phyloP scores from a whole-genome alignment of 2,888 invertebrate genomes.

The Hydriomena furcata region DNA sequence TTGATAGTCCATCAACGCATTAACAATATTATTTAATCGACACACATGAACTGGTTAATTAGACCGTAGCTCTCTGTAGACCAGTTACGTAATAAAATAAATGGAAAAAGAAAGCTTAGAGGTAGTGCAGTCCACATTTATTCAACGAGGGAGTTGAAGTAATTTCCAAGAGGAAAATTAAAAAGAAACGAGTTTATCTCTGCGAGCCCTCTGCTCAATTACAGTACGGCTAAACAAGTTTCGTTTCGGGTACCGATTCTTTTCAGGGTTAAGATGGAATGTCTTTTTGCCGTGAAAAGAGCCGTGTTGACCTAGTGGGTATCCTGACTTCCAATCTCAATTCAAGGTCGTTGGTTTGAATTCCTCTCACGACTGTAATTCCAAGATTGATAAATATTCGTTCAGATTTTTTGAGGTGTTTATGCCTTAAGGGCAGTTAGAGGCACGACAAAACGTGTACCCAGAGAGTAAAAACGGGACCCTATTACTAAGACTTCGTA shows the following conservation, averaged over 20 bases:
- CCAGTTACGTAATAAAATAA: constrained; percentile 55
- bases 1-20: too few relatives aligned
- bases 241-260: constrained; percentile 27
- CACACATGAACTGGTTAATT: constrained; percentile 41
- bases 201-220: constrained; percentile 61
- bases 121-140: constrained; percentile 53
- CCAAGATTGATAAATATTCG: too few relatives aligned
- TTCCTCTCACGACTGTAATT: too few relatives aligned
- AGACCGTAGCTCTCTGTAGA: constrained; percentile 46
- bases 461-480: too few relatives aligned
- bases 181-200: constrained; percentile 73
- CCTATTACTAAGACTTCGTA: too few relatives aligned
- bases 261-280: constrained; percentile 5
- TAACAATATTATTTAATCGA: constrained; percentile 2
- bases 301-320: too few relatives aligned
- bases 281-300: neutral
- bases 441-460: too few relatives aligned
- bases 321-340: too few relatives aligned
- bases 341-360: too few relatives aligned
- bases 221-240: constrained; percentile 58
- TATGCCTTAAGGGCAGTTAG: too few relatives aligned
- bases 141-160: constrained; percentile 67
- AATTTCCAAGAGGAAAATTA: constrained; percentile 72
- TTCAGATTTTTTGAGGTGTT: too few relatives aligned
- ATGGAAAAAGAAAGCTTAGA: constrained; percentile 38